phyloP scores from a whole-genome alignment of 2,797 vertebrate species.

The Florisuga fusca region DNA sequence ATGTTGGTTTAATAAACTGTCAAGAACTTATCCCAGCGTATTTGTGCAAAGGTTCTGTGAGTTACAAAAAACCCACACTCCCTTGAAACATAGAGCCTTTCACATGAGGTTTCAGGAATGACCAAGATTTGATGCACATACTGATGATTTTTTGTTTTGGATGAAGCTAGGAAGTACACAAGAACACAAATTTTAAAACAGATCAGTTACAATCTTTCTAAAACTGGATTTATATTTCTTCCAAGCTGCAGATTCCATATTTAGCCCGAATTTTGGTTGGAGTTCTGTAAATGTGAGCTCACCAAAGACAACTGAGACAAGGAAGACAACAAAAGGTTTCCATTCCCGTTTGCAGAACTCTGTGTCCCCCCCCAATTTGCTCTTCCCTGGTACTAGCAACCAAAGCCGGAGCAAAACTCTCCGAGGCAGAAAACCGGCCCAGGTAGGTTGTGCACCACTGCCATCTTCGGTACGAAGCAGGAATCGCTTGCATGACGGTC shows the following conservation, averaged over 20 bases:
- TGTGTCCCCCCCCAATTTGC: not conserved
- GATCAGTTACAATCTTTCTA: not conserved
- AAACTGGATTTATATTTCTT: not conserved
- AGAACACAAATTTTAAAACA: not conserved
- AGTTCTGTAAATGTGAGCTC: not conserved
- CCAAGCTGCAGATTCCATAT: not conserved
- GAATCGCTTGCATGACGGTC: conserved; percentile 67
- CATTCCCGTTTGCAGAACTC: not conserved
- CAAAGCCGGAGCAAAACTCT: not conserved
- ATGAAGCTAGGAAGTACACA: conserved; percentile 41
- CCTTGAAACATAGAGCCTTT: conserved; percentile 18
- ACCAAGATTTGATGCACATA: not conserved
- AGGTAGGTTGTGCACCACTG: conserved; percentile 75
- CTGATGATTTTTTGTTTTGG: conserved; percentile 33
- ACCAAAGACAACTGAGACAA: not conserved
- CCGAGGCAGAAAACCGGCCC: not conserved
- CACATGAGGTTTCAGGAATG: not conserved
- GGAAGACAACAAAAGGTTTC: not conserved
- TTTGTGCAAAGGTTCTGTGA: conserved; percentile 27
- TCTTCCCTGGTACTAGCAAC: not conserved
- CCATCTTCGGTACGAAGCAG: conserved; percentile 78
- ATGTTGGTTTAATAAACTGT: not conserved
- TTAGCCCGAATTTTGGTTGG: not conserved
- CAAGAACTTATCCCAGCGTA: not conserved
- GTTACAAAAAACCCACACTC: not conserved